phyloP scores from a whole-genome alignment of 1,140 invertebrate genomes.

The Drosophila mayri region DNA sequence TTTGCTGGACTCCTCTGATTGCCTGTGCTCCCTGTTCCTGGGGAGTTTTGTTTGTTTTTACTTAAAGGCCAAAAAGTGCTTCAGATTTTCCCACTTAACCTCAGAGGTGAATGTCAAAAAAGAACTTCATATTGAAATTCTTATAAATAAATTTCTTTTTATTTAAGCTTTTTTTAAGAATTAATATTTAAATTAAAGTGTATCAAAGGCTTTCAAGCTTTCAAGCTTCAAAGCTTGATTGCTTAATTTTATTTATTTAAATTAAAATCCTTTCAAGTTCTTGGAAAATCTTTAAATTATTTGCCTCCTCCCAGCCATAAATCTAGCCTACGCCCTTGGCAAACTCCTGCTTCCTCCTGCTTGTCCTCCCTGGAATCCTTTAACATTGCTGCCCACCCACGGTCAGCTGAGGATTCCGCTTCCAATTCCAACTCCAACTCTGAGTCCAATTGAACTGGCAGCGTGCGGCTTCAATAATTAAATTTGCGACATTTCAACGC shows the following conservation, averaged over 20 bases:
- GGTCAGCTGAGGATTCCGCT: constrained; percentile 11
- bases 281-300: neutral
- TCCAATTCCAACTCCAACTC: neutral
- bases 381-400: constrained; percentile 56
- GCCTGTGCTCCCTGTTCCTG: constrained; percentile 4
- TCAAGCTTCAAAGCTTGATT: too few relatives aligned
- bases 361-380: constrained; percentile 1
- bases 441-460: constrained; percentile 23
- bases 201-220: too few relatives aligned
- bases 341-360: neutral
- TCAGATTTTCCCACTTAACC: neutral
- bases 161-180: neutral
- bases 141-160: too few relatives aligned
- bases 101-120: neutral
- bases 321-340: neutral
- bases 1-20: neutral
- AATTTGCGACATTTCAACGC: constrained; percentile 69
- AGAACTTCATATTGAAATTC: neutral
- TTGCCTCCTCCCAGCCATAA: neutral
- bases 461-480: constrained; percentile 69
- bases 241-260: too few relatives aligned
- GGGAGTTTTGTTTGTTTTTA: constrained; percentile 47
- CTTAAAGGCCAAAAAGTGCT: constrained; percentile 29
- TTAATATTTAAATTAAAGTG: neutral
- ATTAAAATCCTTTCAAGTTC: neutral